phyloP scores from a whole-genome alignment of 2,888 invertebrate species.

The Ptychoptera albimana region DNA sequence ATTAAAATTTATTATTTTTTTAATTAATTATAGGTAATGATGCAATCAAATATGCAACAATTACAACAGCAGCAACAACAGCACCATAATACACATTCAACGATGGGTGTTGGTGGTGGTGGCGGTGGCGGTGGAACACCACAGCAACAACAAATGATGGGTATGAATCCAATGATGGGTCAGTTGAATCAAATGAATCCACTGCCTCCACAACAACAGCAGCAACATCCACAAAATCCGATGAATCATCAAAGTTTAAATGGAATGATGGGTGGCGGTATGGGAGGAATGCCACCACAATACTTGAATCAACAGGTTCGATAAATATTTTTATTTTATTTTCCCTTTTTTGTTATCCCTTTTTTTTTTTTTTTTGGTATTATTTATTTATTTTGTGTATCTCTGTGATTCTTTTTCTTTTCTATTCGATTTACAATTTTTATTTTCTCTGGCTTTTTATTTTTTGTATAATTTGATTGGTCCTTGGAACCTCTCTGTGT shows the following conservation, averaged over 20 bases:
- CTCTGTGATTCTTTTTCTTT: too few species aligned
- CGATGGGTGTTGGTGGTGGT: neutral
- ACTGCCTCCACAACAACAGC: constrained; percentile 24
- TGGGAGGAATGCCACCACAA: constrained; percentile 22
- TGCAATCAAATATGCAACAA: constrained; percentile 17
- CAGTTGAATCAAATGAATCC: constrained; percentile 7
- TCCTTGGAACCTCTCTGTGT: too few species aligned
- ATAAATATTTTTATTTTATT: neutral
- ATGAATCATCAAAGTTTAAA: constrained; percentile 26
- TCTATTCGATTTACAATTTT: neutral
- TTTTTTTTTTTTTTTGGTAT: constrained; percentile 12
- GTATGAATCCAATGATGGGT: constrained; percentile 6
- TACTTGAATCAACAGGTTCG: constrained; percentile 35
- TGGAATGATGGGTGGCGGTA: constrained; percentile 22
- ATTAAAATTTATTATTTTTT: neutral
- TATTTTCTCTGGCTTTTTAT: too few species aligned
- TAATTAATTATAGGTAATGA: neutral
- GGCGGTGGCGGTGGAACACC: constrained; percentile 8
- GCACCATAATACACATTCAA: constrained; percentile 4
- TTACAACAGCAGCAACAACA: constrained; percentile 16
- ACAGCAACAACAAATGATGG: constrained; percentile 11
- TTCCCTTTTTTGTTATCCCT: neutral
- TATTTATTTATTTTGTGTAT: too few species aligned
- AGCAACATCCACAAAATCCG: constrained; percentile 22
- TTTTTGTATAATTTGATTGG: too few species aligned